Evolutionary conservation across 2,797 vertebrate genomes (phyloP), one percentile per base, ranked within the genome.

Genomic region (Graptemys geographica): DNA sequence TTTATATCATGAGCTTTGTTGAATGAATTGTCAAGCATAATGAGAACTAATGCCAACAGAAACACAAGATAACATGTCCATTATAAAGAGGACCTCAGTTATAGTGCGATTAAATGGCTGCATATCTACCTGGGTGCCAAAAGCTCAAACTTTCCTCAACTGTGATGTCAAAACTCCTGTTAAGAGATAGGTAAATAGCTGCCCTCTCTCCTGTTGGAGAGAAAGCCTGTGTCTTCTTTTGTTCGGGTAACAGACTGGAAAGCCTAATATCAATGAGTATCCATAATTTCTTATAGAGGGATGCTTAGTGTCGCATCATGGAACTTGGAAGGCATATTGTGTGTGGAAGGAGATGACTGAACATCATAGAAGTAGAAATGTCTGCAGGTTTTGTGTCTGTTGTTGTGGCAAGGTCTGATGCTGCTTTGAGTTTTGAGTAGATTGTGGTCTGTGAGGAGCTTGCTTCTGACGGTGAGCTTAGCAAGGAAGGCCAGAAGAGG

Each of bases 51-150:
- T 91, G 55, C 6, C 33, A 27, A 44, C 11, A 55, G 41, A 37
- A 85, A 47, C 56, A 83, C 53, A 92, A 85, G 28, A 83, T 94
- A 87, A 47, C 8, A 9, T 18, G 85, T 76, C 33, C 2, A 6
- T 92, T 95, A 92, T 90, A 47, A 90, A 51, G 82, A 86, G 88
- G 65, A 1, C 6, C 1, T 19, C 84, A 23, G 59, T 59, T 51
- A 53, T 52, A 79, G 10, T 0, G 0, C 33, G 4, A 37, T 76
- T 87, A 84, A 47, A 21, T 91, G 49, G 15, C 79, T 92, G 8
- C 1, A 0, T 55, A 79, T 5, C 37, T 0, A 0, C 9, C 51
- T n/a, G 19, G 86, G 21, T 76, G 7, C 0, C 0, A 56, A 55
- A 88, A 51, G 8, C 59, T 7, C 12, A 47, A 37, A 52, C 81